Evolutionary conservation across 1,140 invertebrate species (phyloP), one percentile per base, ranked within the genome.

Genomic region (Agrilus planipennis): DNA sequence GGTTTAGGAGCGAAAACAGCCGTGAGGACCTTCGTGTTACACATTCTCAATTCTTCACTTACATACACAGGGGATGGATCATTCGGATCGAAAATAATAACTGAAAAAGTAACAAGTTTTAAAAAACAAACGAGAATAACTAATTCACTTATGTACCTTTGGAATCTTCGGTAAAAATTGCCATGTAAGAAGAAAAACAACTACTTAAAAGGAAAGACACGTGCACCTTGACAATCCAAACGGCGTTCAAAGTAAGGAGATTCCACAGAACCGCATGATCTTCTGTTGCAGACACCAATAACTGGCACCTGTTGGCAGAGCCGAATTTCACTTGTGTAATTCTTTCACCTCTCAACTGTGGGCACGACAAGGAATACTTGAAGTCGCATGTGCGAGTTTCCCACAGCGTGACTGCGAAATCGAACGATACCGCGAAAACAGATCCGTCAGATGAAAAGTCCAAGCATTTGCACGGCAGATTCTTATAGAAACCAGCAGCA

Each of bases 371-470:
- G 0, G 65, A 67, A 43, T 69, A 70, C 51, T 72, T 73, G 6
- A 82, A 55, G 14, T 69, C 60, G 45, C 65, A 63, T 5, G 62
- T 62, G 38, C 73, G 65, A 34, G 72, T 59, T 46, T 69, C 68
- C 79, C 83, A 89, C 16, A 85, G 55, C 4, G 83, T 87, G 17
- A 87, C 52, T 29, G 67, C 72, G n/a, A 70, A 66, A 17, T 65
- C 72, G 67, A 84, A 89, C 6, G 69, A 72, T 15, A 81, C 77
- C 16, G 73, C 81, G 14, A 89, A 50, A 12, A 87, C 52, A 1
- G 84, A 87, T 19, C 81, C 82, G 65, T 90, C 86, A 29, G 71
- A 63, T 1, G 82, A 79, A 56, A 87, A 88, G 30, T 65, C 1
- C 76, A 64, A 43, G 69, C 64, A 18, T 66, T 68, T 25, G 73